Conservation (phyloP, 1,140 invertebrate species). For the Penaeus japonicus region DNA sequence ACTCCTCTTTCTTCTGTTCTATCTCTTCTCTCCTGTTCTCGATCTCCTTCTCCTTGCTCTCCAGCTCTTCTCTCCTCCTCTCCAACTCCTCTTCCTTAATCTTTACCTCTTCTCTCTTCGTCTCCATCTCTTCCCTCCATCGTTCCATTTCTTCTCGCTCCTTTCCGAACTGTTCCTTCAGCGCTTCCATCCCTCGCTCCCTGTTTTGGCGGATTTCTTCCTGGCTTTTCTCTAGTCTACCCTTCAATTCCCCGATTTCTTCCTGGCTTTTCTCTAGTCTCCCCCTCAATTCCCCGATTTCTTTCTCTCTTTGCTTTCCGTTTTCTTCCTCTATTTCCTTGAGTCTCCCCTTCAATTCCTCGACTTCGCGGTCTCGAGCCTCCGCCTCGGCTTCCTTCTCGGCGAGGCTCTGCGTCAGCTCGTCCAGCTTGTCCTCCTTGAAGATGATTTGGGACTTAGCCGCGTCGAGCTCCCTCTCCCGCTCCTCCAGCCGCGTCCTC, state of each 20-base stretch:
- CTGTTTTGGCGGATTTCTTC: too few species aligned
- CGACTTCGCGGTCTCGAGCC: not conserved
- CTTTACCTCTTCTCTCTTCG: conserved; percentile 77
- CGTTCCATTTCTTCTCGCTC: conserved; percentile 71
- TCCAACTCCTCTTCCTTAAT: conserved; percentile 79
- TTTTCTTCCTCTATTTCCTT: not conserved
- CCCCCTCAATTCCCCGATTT: not conserved
- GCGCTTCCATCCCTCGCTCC: not conserved
- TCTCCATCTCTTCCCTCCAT: conserved; percentile 72
- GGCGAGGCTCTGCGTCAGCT: not conserved
- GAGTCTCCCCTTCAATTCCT: not conserved
- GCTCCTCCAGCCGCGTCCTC: not conserved
- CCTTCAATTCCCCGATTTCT: conserved; percentile 11
- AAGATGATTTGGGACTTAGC: conserved; percentile 40
- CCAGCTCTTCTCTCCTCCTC: conserved; percentile 70
- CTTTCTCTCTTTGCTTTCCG: conserved; percentile 21
- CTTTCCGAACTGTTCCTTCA: not conserved
- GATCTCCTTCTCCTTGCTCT: conserved; percentile 77
- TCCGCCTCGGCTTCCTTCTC: too few species aligned
- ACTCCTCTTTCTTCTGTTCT: too few species aligned
- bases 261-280: conserved; percentile 19
- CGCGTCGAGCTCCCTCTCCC: conserved; percentile 26
- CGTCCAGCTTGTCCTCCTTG: conserved; percentile 53
- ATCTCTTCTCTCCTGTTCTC: conserved; percentile 83
- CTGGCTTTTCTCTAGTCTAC: too few species aligned